Evolutionary conservation across 2,797 vertebrate species (phyloP).

Genomic region (Esox lucius): DNA sequence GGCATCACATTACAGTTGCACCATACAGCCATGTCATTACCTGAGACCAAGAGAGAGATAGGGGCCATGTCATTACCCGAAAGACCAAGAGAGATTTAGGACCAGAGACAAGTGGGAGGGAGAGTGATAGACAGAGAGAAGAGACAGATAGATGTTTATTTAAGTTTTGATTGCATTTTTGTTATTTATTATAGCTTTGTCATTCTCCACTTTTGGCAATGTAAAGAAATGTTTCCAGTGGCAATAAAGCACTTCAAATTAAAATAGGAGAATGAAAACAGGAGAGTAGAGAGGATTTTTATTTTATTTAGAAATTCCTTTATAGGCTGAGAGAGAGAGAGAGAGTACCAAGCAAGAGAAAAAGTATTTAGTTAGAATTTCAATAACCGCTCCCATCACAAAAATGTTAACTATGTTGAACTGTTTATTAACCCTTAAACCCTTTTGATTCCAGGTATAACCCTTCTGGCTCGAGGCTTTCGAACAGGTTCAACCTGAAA

Average conservation of each 20-base stretch:
- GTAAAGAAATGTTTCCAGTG: too few species aligned
- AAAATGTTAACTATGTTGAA: background rate
- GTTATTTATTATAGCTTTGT: too few species aligned
- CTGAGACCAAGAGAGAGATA: slow-evolving; percentile 14
- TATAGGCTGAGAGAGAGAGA: background rate
- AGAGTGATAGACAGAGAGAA: too few species aligned
- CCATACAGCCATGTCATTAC: slow-evolving; percentile 32
- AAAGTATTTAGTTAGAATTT: background rate
- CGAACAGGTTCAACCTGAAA: too few species aligned
- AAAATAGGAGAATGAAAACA: background rate
- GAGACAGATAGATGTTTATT: too few species aligned
- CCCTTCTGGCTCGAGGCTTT: too few species aligned
- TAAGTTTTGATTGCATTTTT: too few species aligned
- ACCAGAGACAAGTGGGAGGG: background rate
- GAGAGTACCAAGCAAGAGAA: background rate
- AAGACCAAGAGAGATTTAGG: background rate
- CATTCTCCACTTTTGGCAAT: too few species aligned
- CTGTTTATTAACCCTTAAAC: too few species aligned
- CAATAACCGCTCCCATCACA: background rate
- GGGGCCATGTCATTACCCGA: background rate
- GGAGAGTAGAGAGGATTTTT: background rate
- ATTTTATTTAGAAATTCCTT: too few species aligned
- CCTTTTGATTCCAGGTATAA: too few species aligned
- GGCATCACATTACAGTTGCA: slow-evolving; percentile 74
- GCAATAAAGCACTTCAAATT: too few species aligned